These are phyloP conservation scores for Aphaenogaster ashmeadi DNA, from an alignment of 1,140 invertebrate genomes.

Conservation along the genomic window DNA sequence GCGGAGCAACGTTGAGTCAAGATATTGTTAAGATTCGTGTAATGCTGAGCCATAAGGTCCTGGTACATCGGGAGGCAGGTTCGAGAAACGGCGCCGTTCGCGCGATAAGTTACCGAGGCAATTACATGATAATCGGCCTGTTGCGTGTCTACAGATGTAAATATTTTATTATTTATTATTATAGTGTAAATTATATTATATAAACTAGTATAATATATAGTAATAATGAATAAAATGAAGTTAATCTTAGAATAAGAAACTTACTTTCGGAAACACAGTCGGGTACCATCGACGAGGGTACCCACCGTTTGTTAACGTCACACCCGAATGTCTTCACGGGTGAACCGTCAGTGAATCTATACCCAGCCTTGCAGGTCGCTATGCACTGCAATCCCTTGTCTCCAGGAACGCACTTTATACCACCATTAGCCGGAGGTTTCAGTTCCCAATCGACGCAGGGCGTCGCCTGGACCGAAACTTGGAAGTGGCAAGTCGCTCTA, in stretches of 20 bases:
- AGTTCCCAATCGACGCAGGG: constrained; percentile 98
- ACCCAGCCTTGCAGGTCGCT: constrained; percentile 96
- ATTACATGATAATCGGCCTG: constrained; percentile 97
- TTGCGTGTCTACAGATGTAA: constrained; percentile 91
- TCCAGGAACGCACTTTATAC: constrained; percentile 94
- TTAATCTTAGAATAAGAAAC: constrained; percentile 64
- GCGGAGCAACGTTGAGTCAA: constrained; percentile 97
- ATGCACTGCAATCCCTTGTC: constrained; percentile 95
- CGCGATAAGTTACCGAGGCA: constrained; percentile 95
- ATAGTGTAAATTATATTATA: neutral
- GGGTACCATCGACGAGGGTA: constrained; percentile 94
- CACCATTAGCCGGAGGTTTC: constrained; percentile 95
- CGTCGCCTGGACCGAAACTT: constrained; percentile 97
- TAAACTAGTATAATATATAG: neutral
- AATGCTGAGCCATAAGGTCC: constrained; percentile 94
- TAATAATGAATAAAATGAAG: neutral
- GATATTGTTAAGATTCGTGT: constrained; percentile 92
- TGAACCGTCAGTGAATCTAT: constrained; percentile 96
- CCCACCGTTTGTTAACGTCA: constrained; percentile 93
- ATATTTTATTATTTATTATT: neutral
- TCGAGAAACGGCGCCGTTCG: constrained; percentile 94
- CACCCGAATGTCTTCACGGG: constrained; percentile 95
- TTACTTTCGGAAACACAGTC: constrained; percentile 97
- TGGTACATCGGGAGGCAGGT: constrained; percentile 95
- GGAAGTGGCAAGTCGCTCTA: constrained; percentile 96